phyloP scores from a whole-genome alignment of 1,140 invertebrate genomes.

The Brachionus manjavacas region DNA sequence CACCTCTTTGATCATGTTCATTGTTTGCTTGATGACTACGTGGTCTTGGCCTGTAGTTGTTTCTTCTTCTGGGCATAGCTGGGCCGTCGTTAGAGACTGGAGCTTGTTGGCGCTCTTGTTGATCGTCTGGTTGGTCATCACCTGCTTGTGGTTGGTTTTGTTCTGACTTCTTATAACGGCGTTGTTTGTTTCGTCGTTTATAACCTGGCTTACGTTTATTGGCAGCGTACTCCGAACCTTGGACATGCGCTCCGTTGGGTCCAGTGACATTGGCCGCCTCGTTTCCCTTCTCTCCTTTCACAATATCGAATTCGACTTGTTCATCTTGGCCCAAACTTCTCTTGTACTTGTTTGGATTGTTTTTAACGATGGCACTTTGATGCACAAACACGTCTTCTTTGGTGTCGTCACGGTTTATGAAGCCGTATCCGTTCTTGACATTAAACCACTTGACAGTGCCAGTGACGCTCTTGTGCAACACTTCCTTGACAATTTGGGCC shows the following conservation, averaged over 20 bases:
- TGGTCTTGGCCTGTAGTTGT: not conserved
- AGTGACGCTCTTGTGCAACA: slow-evolving; percentile 59
- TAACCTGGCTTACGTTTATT: slow-evolving; percentile 38
- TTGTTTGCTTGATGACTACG: not conserved
- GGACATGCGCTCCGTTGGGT: slow-evolving; percentile 81
- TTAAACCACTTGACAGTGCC: slow-evolving; percentile 89
- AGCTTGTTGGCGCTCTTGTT: not conserved
- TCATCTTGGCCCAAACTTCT: slow-evolving; percentile 97
- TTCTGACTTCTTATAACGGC: not conserved
- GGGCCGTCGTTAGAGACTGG: not conserved
- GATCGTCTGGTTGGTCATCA: not conserved
- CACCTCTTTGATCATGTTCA: not conserved
- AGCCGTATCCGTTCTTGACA: not conserved
- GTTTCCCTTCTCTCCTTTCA: slow-evolving; percentile 69
- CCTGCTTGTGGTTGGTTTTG: not conserved
- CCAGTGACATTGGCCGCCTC: slow-evolving; percentile 96
- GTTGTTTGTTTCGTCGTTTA: not conserved
- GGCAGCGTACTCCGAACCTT: slow-evolving; percentile 90
- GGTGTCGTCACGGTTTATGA: slow-evolving; percentile 95
- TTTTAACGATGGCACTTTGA: slow-evolving; percentile 84
- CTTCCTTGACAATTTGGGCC: slow-evolving; percentile 14
- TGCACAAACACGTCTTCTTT: slow-evolving; percentile 99
- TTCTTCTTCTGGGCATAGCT: not conserved
- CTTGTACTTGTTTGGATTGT: slow-evolving; percentile 93
- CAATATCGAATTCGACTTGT: slow-evolving; percentile 96